A percentile compares a stretch with the other conserved stretches of the same genome.
Conservation (phyloP, 2,113 vertebrate genomes). For the Protobothrops mucrosquamatus region DNA sequence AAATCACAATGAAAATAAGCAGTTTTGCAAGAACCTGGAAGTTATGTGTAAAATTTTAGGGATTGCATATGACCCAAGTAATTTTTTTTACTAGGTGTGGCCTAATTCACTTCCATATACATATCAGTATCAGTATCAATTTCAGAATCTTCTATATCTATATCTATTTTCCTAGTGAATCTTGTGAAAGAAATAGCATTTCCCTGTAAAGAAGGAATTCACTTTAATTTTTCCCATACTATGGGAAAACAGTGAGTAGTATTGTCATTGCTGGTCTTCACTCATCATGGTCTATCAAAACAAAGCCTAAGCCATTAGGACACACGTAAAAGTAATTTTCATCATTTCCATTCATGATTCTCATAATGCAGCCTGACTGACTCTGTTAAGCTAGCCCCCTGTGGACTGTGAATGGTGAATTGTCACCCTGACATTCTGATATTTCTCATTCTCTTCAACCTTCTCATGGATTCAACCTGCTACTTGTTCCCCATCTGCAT, state of each 20-base stretch:
- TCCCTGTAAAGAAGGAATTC: too few species aligned
- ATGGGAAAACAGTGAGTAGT: neutral
- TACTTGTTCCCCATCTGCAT: constrained; percentile 26
- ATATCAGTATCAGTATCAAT: too few species aligned
- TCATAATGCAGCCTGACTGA: neutral
- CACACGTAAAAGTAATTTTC: neutral
- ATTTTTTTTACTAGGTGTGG: neutral
- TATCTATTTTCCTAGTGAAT: neutral
- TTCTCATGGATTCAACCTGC: neutral
- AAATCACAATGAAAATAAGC: neutral
- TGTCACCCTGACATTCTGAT: neutral
- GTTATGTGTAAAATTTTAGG: neutral
- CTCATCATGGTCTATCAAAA: neutral
- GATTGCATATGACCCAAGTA: neutral
- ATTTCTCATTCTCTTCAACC: neutral
- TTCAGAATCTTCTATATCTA: neutral
- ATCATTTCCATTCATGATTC: neutral
- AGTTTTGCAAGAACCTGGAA: neutral
- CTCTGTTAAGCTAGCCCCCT: neutral
- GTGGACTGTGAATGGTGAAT: constrained; percentile 6
- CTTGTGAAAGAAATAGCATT: neutral
- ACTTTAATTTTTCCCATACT: neutral
- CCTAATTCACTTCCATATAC: neutral
- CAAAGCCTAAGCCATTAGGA: neutral
- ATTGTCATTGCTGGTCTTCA: neutral